Conservation (phyloP, 2,888 invertebrate species). For the Rotaria macrura region DNA sequence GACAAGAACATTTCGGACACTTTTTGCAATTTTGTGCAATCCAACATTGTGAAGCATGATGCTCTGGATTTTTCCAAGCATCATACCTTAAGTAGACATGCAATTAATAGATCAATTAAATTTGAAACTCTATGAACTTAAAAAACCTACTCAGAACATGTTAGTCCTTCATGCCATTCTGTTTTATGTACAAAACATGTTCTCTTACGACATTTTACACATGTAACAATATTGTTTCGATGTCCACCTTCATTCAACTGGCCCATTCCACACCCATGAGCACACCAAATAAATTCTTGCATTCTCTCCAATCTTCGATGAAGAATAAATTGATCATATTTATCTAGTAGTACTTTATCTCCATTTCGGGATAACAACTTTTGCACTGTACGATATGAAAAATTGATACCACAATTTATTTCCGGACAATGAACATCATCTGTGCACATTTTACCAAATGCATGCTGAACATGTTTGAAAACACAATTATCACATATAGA, state of each 20-base stretch:
- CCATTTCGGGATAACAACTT: not conserved
- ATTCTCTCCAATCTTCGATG: not conserved
- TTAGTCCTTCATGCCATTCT: not conserved
- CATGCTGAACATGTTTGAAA: not conserved
- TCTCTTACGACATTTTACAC: not conserved
- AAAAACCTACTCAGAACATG: not conserved
- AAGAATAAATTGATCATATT: not conserved
- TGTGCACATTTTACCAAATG: not conserved
- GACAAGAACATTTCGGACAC: not conserved
- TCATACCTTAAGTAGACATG: not conserved
- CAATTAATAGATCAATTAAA: not conserved
- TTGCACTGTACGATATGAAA: not conserved
- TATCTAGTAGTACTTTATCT: not conserved
- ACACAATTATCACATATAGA: not conserved
- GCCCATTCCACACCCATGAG: not conserved
- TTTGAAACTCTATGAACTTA: too few relatives aligned
- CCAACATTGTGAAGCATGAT: not conserved
- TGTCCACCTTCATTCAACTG: not conserved
- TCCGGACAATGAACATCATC: not conserved
- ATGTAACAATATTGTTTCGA: not conserved
- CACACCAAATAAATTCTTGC: not conserved
- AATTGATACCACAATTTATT: not conserved
- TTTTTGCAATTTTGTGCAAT: not conserved
- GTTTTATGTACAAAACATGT: constrained; percentile 7
- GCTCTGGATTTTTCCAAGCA: not conserved